A percentile compares a stretch with the other conserved stretches of the same genome.
Evolutionary conservation across 2,888 invertebrate genomes (phyloP).

Genomic region (Nudaria mundana): DNA sequence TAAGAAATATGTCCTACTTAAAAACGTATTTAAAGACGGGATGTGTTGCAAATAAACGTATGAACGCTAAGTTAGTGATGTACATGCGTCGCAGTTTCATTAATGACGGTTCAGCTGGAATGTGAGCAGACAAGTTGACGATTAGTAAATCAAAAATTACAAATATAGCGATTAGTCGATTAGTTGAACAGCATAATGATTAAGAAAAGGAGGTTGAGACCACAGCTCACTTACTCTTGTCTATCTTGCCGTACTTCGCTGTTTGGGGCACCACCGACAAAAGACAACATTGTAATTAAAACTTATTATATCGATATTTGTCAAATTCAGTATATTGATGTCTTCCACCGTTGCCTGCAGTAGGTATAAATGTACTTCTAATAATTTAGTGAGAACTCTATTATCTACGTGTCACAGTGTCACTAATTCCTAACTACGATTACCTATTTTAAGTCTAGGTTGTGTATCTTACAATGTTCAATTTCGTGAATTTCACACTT

Average conservation of each 20-base stretch:
- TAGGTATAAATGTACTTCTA: constrained; percentile 6
- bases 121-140: constrained; percentile 50
- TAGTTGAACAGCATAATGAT: constrained; percentile 71
- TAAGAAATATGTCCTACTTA: constrained; percentile 49
- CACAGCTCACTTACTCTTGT: constrained; percentile 80
- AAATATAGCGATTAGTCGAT: constrained; percentile 72
- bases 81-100: constrained; percentile 58
- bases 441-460: constrained; percentile 12
- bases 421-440: constrained; percentile 24
- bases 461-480: no score
- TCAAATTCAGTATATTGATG: constrained; percentile 25
- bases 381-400: constrained; percentile 22
- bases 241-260: constrained; percentile 76
- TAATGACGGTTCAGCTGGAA: constrained; percentile 59
- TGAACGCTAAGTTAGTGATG: constrained; percentile 55
- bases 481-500: constrained; percentile 19
- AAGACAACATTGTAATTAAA: constrained; percentile 76
- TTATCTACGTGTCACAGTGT: constrained; percentile 25
- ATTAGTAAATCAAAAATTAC: constrained; percentile 67
- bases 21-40: constrained; percentile 24
- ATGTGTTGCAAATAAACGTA: constrained; percentile 47
- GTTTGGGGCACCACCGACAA: constrained; percentile 81
- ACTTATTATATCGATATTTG: constrained; percentile 34
- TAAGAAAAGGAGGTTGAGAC: constrained; percentile 75
- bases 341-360: constrained; percentile 38